These are phyloP conservation scores for Hydrotaea cyrtoneurina DNA, from an alignment of 2,888 invertebrate species.

Conservation along the genomic window DNA sequence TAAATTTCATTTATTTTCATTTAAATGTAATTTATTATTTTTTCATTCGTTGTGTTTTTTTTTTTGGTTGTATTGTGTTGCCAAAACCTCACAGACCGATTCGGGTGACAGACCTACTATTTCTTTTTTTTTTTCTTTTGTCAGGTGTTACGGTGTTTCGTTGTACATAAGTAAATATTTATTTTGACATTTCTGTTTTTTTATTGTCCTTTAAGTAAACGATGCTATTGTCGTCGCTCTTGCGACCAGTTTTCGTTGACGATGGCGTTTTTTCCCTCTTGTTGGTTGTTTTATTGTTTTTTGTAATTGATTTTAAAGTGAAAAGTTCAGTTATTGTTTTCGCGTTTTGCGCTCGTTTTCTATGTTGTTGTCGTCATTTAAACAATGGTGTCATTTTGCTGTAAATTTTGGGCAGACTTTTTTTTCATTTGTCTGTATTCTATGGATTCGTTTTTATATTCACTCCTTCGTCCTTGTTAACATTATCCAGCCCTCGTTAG, in stretches of 20 bases:
- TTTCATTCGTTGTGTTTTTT: constrained; percentile 2
- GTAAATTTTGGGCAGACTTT: constrained; percentile 32
- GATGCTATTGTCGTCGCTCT: not conserved
- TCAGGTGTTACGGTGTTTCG: constrained; percentile 45
- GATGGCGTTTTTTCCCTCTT: not conserved
- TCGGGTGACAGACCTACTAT: not conserved
- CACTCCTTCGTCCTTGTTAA: constrained; percentile 1
- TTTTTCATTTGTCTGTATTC: not conserved
- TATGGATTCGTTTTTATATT: not conserved
- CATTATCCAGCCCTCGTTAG: constrained; percentile 20
- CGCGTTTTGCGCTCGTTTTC: not conserved
- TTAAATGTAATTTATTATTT: constrained; percentile 59
- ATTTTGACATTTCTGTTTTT: constrained; percentile 55
- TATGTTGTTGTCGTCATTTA: constrained; percentile 11
- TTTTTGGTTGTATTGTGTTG: not conserved
- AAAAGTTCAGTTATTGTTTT: constrained; percentile 55
- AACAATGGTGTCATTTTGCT: constrained; percentile 42
- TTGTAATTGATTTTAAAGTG: constrained; percentile 68
- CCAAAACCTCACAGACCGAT: not conserved
- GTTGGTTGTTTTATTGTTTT: constrained; percentile 37
- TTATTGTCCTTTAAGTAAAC: constrained; percentile 42
- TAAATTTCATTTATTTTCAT: constrained; percentile 58
- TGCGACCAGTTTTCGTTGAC: not conserved
- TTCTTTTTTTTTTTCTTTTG: constrained; percentile 5
- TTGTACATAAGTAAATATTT: constrained; percentile 43